A percentile compares a stretch with the other conserved stretches of the same genome.
phyloP scores from a whole-genome alignment of 1,140 invertebrate genomes.

The Brachionus sp. region DNA sequence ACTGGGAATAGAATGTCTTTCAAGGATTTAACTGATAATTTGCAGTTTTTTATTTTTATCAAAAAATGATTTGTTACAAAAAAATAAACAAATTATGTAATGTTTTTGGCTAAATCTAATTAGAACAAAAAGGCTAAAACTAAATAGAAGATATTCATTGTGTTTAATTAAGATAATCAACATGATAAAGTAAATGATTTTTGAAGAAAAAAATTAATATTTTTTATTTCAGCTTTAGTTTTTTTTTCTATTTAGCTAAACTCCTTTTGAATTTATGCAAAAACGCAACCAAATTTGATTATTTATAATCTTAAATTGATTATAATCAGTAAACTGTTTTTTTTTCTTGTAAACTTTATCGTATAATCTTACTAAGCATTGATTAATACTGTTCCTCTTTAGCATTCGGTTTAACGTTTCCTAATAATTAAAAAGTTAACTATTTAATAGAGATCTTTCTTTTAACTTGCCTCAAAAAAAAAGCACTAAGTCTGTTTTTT shows the following conservation, averaged over 20 bases:
- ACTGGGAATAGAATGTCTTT: neutral
- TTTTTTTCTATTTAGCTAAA: neutral
- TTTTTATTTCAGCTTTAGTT: neutral
- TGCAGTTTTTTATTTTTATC: neutral
- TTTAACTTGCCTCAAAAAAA: neutral
- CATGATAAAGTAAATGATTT: slow-evolving; percentile 24
- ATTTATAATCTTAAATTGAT: slow-evolving; percentile 29
- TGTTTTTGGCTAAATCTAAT: neutral
- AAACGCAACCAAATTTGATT: neutral
- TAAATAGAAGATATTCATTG: slow-evolving; percentile 21
- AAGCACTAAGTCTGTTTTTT: too few relatives aligned
- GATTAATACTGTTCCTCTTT: neutral
- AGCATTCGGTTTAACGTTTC: neutral
- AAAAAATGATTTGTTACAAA: neutral
- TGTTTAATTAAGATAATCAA: slow-evolving; percentile 6
- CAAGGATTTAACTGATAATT: neutral
- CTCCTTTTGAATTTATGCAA: neutral
- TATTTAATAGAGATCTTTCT: neutral
- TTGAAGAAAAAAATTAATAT: neutral
- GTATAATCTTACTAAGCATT: neutral
- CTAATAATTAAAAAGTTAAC: neutral
- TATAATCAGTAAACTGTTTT: slow-evolving; percentile 15
- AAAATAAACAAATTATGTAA: slow-evolving; percentile 29
- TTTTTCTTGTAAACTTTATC: neutral
- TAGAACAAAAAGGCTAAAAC: neutral